Percentiles rank a stretch among this genome's conserved stretches.
These are phyloP conservation scores for Taphrorychus bicolor DNA, from an alignment of 2,888 invertebrate genomes.

Conservation along the genomic window DNA sequence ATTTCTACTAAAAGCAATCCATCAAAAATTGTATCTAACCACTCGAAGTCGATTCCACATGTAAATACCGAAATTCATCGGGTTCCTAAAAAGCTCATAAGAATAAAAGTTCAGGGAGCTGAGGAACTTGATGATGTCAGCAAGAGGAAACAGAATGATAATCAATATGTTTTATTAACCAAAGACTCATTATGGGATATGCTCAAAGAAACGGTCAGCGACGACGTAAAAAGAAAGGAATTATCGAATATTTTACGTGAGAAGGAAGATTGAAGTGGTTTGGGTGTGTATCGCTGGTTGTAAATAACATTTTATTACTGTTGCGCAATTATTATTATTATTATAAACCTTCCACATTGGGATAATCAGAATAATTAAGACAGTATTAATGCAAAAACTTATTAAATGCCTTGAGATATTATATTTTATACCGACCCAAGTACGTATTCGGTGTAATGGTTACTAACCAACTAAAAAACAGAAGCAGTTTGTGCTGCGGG, in stretches of 20 bases:
- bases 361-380: too few species aligned
- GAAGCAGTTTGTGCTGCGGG: too few species aligned
- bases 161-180: conserved; percentile 66
- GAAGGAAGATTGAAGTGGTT: conserved; percentile 18
- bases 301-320: neutral
- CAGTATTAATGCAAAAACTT: too few species aligned
- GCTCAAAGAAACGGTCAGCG: conserved; percentile 64
- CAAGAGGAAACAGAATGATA: conserved; percentile 58
- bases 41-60: conserved; percentile 38
- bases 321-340: neutral
- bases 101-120: conserved; percentile 31
- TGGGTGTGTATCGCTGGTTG: neutral
- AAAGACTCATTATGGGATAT: conserved; percentile 69
- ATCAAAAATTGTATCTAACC: neutral
- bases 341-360: too few species aligned
- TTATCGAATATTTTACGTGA: conserved; percentile 28
- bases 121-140: conserved; percentile 45
- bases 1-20: conserved; percentile 1
- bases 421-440: too few species aligned
- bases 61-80: conserved; percentile 50
- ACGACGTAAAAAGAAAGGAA: conserved; percentile 47
- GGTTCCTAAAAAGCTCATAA: conserved; percentile 33
- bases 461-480: too few species aligned
- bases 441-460: too few species aligned
- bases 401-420: neutral